These are phyloP conservation scores for Synodontis membranacea DNA, from an alignment of 2,113 vertebrate genomes.

Conservation along the genomic window DNA sequence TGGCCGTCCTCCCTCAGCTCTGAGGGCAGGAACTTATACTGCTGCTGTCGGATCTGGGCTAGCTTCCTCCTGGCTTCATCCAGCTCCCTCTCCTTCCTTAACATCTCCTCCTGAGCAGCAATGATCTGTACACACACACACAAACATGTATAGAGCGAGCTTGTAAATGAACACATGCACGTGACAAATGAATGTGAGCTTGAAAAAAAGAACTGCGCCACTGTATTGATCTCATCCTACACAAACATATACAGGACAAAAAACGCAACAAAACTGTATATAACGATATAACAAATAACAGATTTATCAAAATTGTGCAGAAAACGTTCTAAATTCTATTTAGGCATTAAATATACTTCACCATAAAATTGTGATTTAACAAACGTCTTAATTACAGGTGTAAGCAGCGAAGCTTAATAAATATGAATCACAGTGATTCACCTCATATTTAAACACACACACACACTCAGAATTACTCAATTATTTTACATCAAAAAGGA, in stretches of 20 bases:
- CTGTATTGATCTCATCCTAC: not conserved
- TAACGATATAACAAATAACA: not conserved
- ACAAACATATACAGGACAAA: not conserved
- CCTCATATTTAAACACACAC: not conserved
- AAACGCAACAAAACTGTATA: not conserved
- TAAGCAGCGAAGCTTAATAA: not conserved
- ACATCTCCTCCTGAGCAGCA: slow-evolving; percentile 97
- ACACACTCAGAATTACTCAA: not conserved
- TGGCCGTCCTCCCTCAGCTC: slow-evolving; percentile 88
- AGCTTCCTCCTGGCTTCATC: slow-evolving; percentile 92
- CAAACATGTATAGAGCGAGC: not conserved
- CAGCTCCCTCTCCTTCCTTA: slow-evolving; percentile 92
- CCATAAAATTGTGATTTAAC: not conserved
- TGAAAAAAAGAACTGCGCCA: not conserved
- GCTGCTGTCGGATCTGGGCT: slow-evolving; percentile 94
- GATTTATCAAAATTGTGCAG: not conserved
- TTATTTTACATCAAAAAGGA: not conserved
- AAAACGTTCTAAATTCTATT: not conserved
- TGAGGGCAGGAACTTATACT: slow-evolving; percentile 95
- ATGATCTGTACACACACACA: slow-evolving; percentile 80
- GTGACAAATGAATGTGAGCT: not conserved
- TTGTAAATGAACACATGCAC: not conserved
- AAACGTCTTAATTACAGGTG: not conserved
- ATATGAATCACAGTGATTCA: not conserved
- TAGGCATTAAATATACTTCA: not conserved